Percentiles rank a stretch among this genome's conserved stretches.
phyloP scores from a whole-genome alignment of 2,797 vertebrate genomes.

The Masticophis lateralis region DNA sequence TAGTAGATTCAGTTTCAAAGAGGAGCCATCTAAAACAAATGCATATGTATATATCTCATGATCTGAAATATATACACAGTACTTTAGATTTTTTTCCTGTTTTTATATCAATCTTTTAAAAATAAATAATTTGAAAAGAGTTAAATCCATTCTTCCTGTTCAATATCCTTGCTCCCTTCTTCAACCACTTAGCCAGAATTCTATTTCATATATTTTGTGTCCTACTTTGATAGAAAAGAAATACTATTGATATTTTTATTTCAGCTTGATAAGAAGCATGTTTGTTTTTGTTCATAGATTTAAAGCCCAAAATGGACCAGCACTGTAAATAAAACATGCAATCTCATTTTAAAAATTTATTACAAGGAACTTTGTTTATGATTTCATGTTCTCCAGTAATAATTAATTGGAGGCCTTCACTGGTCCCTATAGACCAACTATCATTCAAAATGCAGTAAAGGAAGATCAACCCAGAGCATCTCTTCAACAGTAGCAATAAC shows the following conservation, averaged over 20 bases:
- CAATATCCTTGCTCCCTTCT: conserved; percentile 33
- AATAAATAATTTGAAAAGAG: conserved; percentile 43
- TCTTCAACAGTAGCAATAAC: conserved; percentile 62
- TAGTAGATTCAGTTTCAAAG: conserved; percentile 2
- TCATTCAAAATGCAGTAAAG: conserved; percentile 74
- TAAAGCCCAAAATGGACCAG: conserved; percentile 81
- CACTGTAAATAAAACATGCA: conserved; percentile 83
- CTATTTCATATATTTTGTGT: conserved; percentile 60
- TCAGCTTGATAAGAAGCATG: conserved; percentile 73
- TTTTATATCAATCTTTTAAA: conserved; percentile 23
- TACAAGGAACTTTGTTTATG: conserved; percentile 85
- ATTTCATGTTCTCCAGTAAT: conserved; percentile 82
- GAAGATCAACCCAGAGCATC: conserved; percentile 69
- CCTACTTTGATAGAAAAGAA: conserved; percentile 73
- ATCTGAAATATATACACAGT: conserved; percentile 8
- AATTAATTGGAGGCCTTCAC: conserved; percentile 82
- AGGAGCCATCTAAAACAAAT: conserved; percentile 31
- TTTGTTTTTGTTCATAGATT: conserved; percentile 80
- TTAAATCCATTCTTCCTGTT: conserved; percentile 48
- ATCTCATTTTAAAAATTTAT: conserved; percentile 85
- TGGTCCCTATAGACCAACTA: conserved; percentile 73
- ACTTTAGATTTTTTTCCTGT: conserved; percentile 39
- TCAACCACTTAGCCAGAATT: conserved; percentile 54
- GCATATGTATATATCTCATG: conserved; percentile 23
- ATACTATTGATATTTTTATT: conserved; percentile 73